Percentiles rank a stretch among this genome's conserved stretches.
phyloP scores from a whole-genome alignment of 2,113 vertebrate genomes.

The Hymenochirus boettgeri region DNA sequence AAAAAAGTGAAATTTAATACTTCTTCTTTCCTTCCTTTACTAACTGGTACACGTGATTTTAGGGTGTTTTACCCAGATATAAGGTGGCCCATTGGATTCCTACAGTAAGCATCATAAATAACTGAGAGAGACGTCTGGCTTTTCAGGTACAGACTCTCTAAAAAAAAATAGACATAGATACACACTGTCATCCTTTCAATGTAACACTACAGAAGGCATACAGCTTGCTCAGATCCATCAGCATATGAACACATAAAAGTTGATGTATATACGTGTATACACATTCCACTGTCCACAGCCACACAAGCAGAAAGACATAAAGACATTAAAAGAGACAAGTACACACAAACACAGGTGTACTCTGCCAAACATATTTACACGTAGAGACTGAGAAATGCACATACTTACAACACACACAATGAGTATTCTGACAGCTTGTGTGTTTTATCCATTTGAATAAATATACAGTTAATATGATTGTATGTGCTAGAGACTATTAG shows the following conservation, averaged over 20 bases:
- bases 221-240: constrained; percentile 32
- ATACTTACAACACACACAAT: not conserved
- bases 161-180: no score
- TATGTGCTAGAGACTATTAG: not conserved
- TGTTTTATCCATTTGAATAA: not conserved
- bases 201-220: not conserved
- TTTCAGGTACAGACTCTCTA: not conserved
- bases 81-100: no score
- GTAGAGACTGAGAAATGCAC: not conserved
- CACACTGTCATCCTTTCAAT: no score
- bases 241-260: constrained; percentile 23
- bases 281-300: constrained; percentile 9
- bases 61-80: no score
- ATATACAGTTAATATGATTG: constrained; percentile 1
- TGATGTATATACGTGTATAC: constrained; percentile 8
- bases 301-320: constrained; percentile 27
- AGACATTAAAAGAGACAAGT: constrained; percentile 18
- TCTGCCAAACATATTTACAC: constrained; percentile 19
- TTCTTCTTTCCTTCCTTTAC: no score
- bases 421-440: constrained; percentile 11
- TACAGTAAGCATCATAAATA: no score
- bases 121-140: no score
- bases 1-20: no score
- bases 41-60: no score
- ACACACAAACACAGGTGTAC: constrained; percentile 31